phyloP scores from a whole-genome alignment of 2,888 invertebrate genomes.

The Carpatolechia fugitivella region DNA sequence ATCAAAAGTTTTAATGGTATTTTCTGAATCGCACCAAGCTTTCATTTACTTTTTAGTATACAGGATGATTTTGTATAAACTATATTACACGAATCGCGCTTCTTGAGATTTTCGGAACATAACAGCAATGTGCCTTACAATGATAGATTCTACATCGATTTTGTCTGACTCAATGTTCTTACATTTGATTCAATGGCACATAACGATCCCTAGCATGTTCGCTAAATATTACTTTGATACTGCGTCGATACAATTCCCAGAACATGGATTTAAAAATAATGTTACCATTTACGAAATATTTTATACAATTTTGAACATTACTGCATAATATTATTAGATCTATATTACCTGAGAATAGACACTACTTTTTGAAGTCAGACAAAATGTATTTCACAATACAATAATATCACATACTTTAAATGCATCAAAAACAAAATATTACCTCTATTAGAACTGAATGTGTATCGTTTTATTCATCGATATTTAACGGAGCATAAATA shows the following conservation, averaged over 20 bases:
- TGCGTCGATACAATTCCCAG: conserved; percentile 12
- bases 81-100: conserved; percentile 68
- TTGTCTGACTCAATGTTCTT: conserved; percentile 72
- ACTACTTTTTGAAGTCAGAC: conserved; percentile 75
- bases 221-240: conserved; percentile 20
- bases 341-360: conserved; percentile 59
- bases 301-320: conserved; percentile 55
- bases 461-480: conserved; percentile 43
- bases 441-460: conserved; percentile 45
- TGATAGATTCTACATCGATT: conserved; percentile 63
- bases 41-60: conserved; percentile 79
- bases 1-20: conserved; percentile 80
- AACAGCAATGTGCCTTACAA: conserved; percentile 54
- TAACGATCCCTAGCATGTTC: conserved; percentile 37
- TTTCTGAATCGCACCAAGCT: conserved; percentile 80
- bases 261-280: conserved; percentile 29
- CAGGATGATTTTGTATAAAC: conserved; percentile 76
- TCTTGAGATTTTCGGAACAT: conserved; percentile 58
- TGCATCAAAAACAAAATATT: conserved; percentile 69
- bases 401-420: conserved; percentile 79
- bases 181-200: conserved; percentile 64
- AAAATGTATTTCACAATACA: conserved; percentile 74
- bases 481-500: conserved; percentile 60
- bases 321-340: conserved; percentile 45
- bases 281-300: conserved; percentile 42